Conservation (phyloP, 2,113 vertebrate genomes). For the Lampris megalopsis region DNA sequence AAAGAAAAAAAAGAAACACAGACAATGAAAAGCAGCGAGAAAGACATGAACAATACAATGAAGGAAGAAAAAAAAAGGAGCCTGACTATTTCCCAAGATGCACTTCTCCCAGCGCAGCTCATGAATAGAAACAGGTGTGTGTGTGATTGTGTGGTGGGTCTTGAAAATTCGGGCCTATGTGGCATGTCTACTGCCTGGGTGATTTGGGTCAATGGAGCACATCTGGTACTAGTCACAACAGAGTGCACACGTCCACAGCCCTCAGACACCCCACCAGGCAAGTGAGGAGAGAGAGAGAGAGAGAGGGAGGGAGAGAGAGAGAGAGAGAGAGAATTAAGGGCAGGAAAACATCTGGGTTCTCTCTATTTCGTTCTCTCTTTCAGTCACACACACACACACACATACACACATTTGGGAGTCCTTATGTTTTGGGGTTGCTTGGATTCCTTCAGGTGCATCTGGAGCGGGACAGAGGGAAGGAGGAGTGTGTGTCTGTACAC, state of each 20-base stretch:
- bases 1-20: conserved; percentile 20
- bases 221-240: conserved; percentile 89
- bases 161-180: conserved; percentile 83
- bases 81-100: conserved; percentile 80
- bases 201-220: conserved; percentile 89
- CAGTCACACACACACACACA: conserved; percentile 4
- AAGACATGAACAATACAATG: conserved; percentile 61
- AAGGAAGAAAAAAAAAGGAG: conserved; percentile 54
- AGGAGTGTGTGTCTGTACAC: conserved; percentile 43
- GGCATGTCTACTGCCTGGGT: conserved; percentile 87
- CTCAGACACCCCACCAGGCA: conserved; percentile 82
- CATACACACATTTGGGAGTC: conserved; percentile 57
- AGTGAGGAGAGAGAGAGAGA: conserved; percentile 15
- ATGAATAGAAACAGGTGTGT: conserved; percentile 89
- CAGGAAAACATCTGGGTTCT: conserved; percentile 85
- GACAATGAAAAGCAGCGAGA: conserved; percentile 57
- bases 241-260: conserved; percentile 84
- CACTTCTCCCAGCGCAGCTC: conserved; percentile 73
- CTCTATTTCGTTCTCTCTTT: conserved; percentile 56
- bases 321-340: conserved; percentile 57
- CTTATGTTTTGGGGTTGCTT: conserved; percentile 66
- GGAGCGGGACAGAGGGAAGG: conserved; percentile 56
- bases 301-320: neutral
- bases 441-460: conserved; percentile 84
- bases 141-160: conserved; percentile 86